A percentile compares a stretch with the other conserved stretches of the same genome.
phyloP scores from a whole-genome alignment of 2,888 invertebrate genomes.

The Orthosia cruda region DNA sequence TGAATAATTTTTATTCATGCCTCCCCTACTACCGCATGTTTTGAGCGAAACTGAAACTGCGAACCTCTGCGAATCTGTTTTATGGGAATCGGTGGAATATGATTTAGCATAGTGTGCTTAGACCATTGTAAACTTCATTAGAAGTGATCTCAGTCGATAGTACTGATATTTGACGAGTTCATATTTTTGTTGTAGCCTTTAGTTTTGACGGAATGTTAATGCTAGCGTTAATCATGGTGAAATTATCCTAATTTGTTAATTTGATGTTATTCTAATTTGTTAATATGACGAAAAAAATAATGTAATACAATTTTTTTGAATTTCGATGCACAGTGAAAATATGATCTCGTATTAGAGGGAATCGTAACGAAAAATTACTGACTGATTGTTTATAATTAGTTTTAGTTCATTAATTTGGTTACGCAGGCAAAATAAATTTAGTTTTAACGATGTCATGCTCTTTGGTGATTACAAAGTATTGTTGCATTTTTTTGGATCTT shows the following conservation, averaged over 20 bases:
- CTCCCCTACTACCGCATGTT: not conserved
- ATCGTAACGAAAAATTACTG: slow-evolving; percentile 62
- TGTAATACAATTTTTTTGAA: not conserved
- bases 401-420: slow-evolving; percentile 58
- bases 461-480: slow-evolving; percentile 44
- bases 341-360: slow-evolving; percentile 50
- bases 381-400: slow-evolving; percentile 70
- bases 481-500: slow-evolving; percentile 71
- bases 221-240: not conserved
- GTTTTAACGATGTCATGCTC: slow-evolving; percentile 36
- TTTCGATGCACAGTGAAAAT: slow-evolving; percentile 35
- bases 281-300: not conserved
- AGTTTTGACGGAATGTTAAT: not conserved
- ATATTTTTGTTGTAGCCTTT: slow-evolving; percentile 62
- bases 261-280: too few relatives aligned
- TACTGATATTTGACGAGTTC: slow-evolving; percentile 70
- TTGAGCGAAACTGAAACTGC: slow-evolving; percentile 17
- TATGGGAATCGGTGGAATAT: slow-evolving; percentile 22
- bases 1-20: slow-evolving; percentile 3
- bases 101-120: slow-evolving; percentile 55
- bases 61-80: slow-evolving; percentile 6
- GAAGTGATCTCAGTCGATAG: slow-evolving; percentile 80
- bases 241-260: not conserved
- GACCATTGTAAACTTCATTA: slow-evolving; percentile 64
- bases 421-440: slow-evolving; percentile 30